These are phyloP conservation scores for Camelus dromedarius DNA, from an alignment of 2,113 vertebrate genomes.

Conservation along the genomic window DNA sequence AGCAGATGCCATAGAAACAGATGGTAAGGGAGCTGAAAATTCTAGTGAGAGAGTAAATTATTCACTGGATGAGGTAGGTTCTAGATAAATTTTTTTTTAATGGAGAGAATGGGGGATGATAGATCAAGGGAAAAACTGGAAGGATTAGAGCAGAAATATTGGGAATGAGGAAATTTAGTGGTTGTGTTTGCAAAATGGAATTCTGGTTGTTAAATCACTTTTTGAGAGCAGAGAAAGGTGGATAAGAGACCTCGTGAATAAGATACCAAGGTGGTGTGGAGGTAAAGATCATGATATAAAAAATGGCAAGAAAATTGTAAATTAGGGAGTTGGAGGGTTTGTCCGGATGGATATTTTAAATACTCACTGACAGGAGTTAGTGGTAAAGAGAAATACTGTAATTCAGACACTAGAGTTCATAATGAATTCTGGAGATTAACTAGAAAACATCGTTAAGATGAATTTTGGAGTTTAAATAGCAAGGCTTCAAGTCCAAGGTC, in stretches of 20 bases:
- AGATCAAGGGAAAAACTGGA: not conserved
- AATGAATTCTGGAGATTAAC: not conserved
- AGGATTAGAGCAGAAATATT: not conserved
- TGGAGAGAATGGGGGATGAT: not conserved
- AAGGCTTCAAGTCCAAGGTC: not conserved
- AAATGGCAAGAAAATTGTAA: not conserved
- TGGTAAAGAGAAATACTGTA: not conserved
- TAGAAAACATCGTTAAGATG: not conserved
- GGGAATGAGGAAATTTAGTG: not conserved
- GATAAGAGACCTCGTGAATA: not conserved
- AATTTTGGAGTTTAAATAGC: not conserved
- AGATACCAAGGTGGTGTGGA: not conserved
- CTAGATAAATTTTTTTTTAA: not conserved
- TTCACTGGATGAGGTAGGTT: not conserved
- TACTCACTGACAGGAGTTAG: not conserved
- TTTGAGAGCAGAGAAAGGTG: not conserved
- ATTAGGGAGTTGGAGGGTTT: not conserved
- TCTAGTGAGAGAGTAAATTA: not conserved
- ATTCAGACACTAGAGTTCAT: not conserved
- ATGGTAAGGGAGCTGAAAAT: not conserved
- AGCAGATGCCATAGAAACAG: not conserved
- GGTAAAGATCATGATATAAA: not conserved
- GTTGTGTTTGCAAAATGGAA: not conserved
- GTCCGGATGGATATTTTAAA: not conserved
- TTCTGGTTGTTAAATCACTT: not conserved